These are phyloP conservation scores for Macrobrachium nipponense DNA, from an alignment of 1,140 invertebrate genomes.

Conservation along the genomic window DNA sequence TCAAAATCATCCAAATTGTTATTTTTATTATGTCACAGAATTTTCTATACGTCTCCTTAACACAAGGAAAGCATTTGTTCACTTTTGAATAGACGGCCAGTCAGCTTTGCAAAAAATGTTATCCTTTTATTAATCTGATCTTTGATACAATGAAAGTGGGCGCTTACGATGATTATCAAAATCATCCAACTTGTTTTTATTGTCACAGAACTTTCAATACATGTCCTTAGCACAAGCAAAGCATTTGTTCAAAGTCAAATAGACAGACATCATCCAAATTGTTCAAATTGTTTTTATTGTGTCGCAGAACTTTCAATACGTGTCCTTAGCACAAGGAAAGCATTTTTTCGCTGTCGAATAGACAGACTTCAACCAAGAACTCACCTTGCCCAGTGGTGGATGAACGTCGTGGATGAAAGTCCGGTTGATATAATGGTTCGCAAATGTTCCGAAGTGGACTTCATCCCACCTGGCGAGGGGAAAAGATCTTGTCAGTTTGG, in stretches of 20 bases:
- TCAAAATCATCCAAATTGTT: neutral
- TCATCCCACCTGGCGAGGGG: slow-evolving; percentile 50
- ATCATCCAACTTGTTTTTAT: neutral
- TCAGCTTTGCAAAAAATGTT: too few species aligned
- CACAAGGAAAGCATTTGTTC: too few species aligned
- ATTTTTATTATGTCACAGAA: neutral
- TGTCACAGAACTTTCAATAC: neutral
- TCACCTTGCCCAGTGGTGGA: slow-evolving; percentile 51
- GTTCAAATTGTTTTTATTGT: too few species aligned
- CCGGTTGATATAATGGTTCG: slow-evolving; percentile 52
- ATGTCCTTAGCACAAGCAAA: too few species aligned
- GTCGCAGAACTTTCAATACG: too few species aligned
- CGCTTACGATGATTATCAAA: neutral
- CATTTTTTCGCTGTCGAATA: too few species aligned
- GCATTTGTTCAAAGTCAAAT: too few species aligned
- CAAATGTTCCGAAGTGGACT: slow-evolving; percentile 52
- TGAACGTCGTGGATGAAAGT: slow-evolving; percentile 54
- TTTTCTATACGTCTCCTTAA: too few species aligned
- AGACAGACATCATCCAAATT: too few species aligned
- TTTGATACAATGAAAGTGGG: neutral
- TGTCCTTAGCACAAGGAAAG: too few species aligned
- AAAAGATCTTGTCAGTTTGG: neutral
- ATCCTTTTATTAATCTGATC: too few species aligned
- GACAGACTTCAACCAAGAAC: neutral
- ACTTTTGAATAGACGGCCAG: too few species aligned